Conservation (phyloP, 2,113 vertebrate genomes). For the Xiphorhynchus elegans region DNA sequence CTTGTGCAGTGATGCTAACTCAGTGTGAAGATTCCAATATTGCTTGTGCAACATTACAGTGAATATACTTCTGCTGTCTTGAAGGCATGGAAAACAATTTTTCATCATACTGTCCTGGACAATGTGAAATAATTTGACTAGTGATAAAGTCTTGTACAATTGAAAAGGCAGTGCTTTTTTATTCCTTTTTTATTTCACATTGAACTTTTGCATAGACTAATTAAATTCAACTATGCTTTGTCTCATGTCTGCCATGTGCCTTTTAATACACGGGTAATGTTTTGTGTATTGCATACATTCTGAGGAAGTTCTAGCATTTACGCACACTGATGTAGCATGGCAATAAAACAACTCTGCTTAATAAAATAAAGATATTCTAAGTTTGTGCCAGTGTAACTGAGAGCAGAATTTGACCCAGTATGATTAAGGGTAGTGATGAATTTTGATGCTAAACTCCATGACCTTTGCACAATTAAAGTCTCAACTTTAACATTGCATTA, state of each 20-base stretch:
- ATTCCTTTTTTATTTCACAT: neutral
- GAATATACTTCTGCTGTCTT: neutral
- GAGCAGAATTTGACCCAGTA: neutral
- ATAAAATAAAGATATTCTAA: neutral
- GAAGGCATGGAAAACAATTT: neutral
- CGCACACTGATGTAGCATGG: neutral
- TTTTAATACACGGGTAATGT: neutral
- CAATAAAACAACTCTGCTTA: neutral
- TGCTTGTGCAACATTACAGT: neutral
- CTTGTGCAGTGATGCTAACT: neutral
- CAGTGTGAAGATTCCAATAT: neutral
- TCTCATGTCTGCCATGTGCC: neutral
- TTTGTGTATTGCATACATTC: neutral
- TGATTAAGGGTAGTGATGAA: conserved; percentile 28
- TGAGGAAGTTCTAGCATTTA: neutral
- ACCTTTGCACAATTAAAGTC: conserved; percentile 62
- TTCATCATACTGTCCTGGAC: neutral
- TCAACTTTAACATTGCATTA: conserved; percentile 68
- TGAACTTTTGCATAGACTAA: neutral
- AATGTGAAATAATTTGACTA: conserved; percentile 11
- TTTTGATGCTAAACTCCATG: conserved; percentile 52
- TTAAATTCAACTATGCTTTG: neutral
- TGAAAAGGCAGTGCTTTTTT: neutral
- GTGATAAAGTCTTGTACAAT: neutral
- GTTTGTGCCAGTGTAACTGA: neutral